phyloP scores from a whole-genome alignment of 2,888 invertebrate species.

The Mesochorus sp. region DNA sequence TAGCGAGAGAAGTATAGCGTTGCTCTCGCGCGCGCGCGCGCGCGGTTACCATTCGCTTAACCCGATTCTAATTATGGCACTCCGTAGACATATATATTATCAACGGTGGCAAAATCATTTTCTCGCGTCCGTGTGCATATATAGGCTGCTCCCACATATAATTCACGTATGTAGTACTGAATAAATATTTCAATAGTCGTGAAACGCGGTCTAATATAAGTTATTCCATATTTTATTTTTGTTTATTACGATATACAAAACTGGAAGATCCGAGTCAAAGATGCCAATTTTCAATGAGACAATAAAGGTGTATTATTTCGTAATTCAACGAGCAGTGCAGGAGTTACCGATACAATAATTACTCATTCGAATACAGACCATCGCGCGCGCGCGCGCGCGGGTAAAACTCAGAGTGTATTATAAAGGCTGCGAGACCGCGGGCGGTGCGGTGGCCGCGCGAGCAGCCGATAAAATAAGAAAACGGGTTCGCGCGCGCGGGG shows the following conservation, averaged over 20 bases:
- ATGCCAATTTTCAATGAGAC: background rate
- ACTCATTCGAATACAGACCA: too few species aligned
- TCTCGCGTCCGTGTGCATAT: background rate
- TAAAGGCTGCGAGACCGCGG: conserved; percentile 50
- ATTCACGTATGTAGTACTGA: background rate
- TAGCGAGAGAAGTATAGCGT: conserved; percentile 7
- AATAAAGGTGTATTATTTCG: background rate
- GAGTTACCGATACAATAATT: conserved; percentile 58
- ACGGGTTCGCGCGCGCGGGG: conserved; percentile 74
- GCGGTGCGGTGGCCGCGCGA: conserved; percentile 55
- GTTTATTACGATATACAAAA: too few species aligned
- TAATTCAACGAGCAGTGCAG: background rate
- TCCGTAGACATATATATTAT: conserved; percentile 23
- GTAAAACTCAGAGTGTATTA: conserved; percentile 62
- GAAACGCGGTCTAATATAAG: too few species aligned
- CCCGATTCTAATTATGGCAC: conserved; percentile 69
- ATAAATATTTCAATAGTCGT: background rate
- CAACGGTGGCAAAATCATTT: conserved; percentile 19
- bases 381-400: conserved; percentile 63
- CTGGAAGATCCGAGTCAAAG: too few species aligned
- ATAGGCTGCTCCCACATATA: background rate
- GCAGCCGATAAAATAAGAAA: conserved; percentile 74
- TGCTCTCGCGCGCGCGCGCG: too few species aligned
- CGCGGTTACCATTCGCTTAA: conserved; percentile 70
- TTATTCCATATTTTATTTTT: too few species aligned